Evolutionary conservation across 2,888 invertebrate species (phyloP), one percentile per base, ranked within the genome.

Genomic region (Drosophila rellima): DNA sequence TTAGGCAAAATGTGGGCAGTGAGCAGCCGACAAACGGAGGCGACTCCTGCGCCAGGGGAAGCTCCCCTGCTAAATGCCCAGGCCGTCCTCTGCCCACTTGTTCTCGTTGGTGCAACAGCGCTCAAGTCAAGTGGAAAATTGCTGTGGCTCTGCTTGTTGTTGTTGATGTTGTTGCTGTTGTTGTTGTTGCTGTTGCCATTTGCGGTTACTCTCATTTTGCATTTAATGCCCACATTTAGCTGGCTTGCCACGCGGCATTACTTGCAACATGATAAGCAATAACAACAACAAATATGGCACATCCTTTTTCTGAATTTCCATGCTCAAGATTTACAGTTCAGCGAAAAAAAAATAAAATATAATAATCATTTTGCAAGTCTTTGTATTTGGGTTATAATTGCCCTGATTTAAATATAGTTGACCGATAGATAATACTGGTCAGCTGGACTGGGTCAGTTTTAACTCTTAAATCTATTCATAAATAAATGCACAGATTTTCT

Each of bases 61-160:
- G 31, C 42, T 57, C 44, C 39, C 29, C 63, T 52, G 45, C 75
- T 87, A 77, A 86, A 77, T 88, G 87, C 80, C 66, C 72, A 61
- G 64, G 51, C 55, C 60, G 15, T 55, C 31, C 70, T 65, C 84
- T 78, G 87, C 83, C 89, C 83, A 83, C 82, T 83, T 76, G 73
- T 71, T 73, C 13, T 73, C 10, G 20, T n/a, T 51, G 44, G 23
- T 45, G 35, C 45, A 10, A 45, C 76, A 73, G 56, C 52, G 74
- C 77, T 73, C 82, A 89, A 90, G 90, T 90, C 91, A 90, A 90
- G 90, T 90, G 91, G 90, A 91, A 90, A 90, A 90, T 91, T 82
- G 60, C 40, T 59, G 54, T 47, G 59, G 63, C 68, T 50, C 45
- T 42, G 20, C 45, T 42, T 18, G 31, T 6, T 18, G 3, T 6